Base-by-base conservation (phyloP, 2,113 vertebrate genomes). In the Pomatostomus ruficeps region DNA sequence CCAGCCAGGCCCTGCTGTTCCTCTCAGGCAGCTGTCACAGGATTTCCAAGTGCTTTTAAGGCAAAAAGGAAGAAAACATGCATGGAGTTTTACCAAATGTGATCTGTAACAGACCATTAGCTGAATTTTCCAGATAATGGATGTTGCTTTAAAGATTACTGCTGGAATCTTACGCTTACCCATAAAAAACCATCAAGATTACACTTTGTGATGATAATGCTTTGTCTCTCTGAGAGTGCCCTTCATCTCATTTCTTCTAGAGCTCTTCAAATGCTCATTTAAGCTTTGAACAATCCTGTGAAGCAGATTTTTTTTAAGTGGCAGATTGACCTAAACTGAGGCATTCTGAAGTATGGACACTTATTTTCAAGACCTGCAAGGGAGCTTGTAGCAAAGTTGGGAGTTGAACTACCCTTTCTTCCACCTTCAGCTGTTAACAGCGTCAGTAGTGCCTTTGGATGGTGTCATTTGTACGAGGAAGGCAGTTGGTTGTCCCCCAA, bases 41-140 rank as follows among this genome's bases (percentile, higher is more conserved):
- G 59, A 72, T 86, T 93, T 86, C 73, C 49, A 71, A 91, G 84
- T 40, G 76, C 67, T 95, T 38, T 80, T 35, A 93, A 38, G 49
- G 38, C 65, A 78, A 67, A 88, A 55, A 88, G 20, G 31, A 82
- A 75, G 58, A 88, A 93, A 94, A 88, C 28, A 62, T 75, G 67
- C 1, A 2, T n/a, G 72, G 76, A 63, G 45, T 88, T 93, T 88
- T 80, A 85, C 43, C 43, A 80, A 74, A 52, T 78, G 76, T 91
- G 89, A 78, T 68, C 72, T 68, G 68, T 91, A 87, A 92, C 63
- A 92, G 40, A n/a, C 74, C 77, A 61, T 96, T 89, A 89, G 74
- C 77, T 91, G 70, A 85, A 84, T 96, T 96, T 97, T 96, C 88
- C 85, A 85, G 79, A 67, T 95, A 96, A 91, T 67, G 72, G 79